Evolutionary conservation across 2,113 vertebrate species (phyloP), one percentile per base, ranked within the genome.

Genomic region (Hipposideros armiger): DNA sequence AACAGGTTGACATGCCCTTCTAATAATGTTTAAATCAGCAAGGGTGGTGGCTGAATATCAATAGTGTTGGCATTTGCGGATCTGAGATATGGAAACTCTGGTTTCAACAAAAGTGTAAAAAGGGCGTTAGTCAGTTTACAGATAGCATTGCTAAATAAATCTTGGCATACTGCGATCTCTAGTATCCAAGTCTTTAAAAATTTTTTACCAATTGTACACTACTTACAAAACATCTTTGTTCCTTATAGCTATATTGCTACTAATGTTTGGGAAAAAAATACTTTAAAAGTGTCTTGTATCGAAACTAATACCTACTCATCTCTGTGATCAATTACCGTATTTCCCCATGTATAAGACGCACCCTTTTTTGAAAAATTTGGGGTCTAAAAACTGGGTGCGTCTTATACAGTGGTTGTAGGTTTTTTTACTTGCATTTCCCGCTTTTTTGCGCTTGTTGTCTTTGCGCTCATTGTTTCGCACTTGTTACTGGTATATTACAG

Each of bases 11-110:
- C 92, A 94, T 36, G 19, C 32, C 36, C 64, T 92, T 90, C 92
- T 97, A 91, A 58, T 74, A 91, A 83, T 80, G 87, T 95, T 94
- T 90, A 72, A 7, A 81, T 92, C 77, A 67, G 62, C 11, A 19
- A 86, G 19, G 50, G 62, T 85, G 67, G 81, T 69, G 67, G 52
- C 56, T 42, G 15, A 73, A 54, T 82, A 69, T 72, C 62, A 69
- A 30, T 15, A 72, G 32, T 89, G 69, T 36, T 94, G 86, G 85
- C 36, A 81, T 92, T 95, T 74, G 10, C 74, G 94, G 45, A 10
- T 69, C 50, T 88, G 64, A 45, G 74, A 73, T 77, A 89, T 13
- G 20, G 36, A 82, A 86, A 69, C 69, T 88, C 36, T 78, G 78
- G 81, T 66, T 95, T 90, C 52, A 81, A 1, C 69, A 22, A 82